These are phyloP conservation scores for Lordiphosa mommai DNA, from an alignment of 1,140 invertebrate species.

Conservation along the genomic window DNA sequence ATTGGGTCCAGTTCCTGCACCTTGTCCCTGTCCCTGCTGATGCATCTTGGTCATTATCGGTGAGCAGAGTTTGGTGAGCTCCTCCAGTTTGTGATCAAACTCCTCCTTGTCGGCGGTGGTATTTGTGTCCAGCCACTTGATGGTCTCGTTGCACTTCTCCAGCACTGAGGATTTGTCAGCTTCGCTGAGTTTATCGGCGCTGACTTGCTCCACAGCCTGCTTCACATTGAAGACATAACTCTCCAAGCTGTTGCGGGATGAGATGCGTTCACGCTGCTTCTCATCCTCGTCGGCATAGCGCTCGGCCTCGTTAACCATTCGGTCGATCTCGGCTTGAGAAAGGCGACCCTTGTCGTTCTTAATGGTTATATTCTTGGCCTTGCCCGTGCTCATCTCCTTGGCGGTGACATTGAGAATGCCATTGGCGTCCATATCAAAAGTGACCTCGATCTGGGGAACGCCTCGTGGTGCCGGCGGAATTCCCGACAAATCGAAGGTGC, in stretches of 20 bases:
- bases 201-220: conserved; percentile 80
- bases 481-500: conserved; percentile 88
- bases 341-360: conserved; percentile 92
- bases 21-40: background rate
- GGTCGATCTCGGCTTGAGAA: conserved; percentile 90
- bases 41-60: conserved; percentile 83
- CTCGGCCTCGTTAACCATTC: conserved; percentile 68
- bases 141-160: no score
- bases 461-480: conserved; percentile 91
- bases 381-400: conserved; percentile 81
- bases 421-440: conserved; percentile 84
- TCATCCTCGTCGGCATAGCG: conserved; percentile 83
- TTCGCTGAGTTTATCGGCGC: conserved; percentile 82
- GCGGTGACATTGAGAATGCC: conserved; percentile 85
- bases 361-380: conserved; percentile 88
- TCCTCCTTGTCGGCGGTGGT: conserved; percentile 84
- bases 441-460: conserved; percentile 88
- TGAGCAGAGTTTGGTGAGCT: conserved; percentile 81
- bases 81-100: conserved; percentile 82
- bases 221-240: conserved; percentile 88
- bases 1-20: background rate
- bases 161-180: conserved; percentile 83
- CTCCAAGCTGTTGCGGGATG: conserved; percentile 83
- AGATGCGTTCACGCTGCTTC: conserved; percentile 84
- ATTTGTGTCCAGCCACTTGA: conserved; percentile 84